Evolutionary conservation across 2,888 invertebrate genomes (phyloP), one percentile per base, ranked within the genome.

Genomic region (Salticus scenicus): DNA sequence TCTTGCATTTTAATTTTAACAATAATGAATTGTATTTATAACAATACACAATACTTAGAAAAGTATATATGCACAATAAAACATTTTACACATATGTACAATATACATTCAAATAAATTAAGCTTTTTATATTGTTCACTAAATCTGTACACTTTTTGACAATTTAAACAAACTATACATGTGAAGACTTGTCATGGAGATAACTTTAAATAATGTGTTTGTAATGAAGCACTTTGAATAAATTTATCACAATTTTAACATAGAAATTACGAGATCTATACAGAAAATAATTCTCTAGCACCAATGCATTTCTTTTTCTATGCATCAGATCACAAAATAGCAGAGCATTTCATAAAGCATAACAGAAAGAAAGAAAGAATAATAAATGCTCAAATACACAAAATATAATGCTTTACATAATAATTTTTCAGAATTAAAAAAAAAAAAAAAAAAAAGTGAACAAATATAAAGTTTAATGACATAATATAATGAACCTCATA

Each of bases 31-130:
- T 37, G 74, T 64, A 27, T 73, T 63, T 17, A 74, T 75, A 75
- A 66, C 28, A 57, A 57, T 47, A 64, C 42, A 64, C 64, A 74
- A 64, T 47, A 75, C n/a, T 64, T 41, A 42, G 41, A 75, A 33
- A 77, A 77, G 71, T 69, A 77, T 51, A 78, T 78, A 47, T 78
- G 71, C 37, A 70, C 31, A 76, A 74, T 47, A 69, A 71, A 78
- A 71, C 42, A 66, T 66, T 63, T 66, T 78, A 78, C 64, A 78
- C 63, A 57, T 71, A 78, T 78, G 57, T 78, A 75, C 75, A 75
- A 75, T 31, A 24, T 20, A 78, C 42, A 64, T 71, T 78, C 33
- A 78, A 31, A 70, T 71, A 20, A 78, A 71, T 57, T 57, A 57
- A 24, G 24, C 24, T n/a, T 1, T 57, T 47, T 57, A 57, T 24